Base-by-base conservation (phyloP, 2,888 invertebrate genomes). In the Pheosia gnoma region DNA sequence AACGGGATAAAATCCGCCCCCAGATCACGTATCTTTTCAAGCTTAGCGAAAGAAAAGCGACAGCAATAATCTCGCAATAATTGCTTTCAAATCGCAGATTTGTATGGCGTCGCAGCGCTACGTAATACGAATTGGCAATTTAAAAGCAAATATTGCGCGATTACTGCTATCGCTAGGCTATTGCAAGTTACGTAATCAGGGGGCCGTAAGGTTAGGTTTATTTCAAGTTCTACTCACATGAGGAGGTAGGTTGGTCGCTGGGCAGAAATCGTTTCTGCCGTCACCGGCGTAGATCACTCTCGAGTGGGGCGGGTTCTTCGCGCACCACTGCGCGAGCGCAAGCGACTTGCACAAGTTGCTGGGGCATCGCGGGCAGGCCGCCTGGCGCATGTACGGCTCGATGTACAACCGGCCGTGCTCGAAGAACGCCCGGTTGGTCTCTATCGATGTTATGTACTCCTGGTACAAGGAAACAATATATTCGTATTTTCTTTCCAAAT, bases 371-470 rank as follows among this genome's bases (percentile, higher is more conserved):
- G 74, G 0, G 65, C 93, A 93, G 0, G 72, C 77, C 0, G 74
- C 69, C 81, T 92, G 92, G 0, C 79, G 72, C 92, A 92, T 92
- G 68, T 84, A 89, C 0, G 93, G 93, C 82, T 92, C 89, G 25
- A 93, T 91, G 79, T 68, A 87, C 5, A 93, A 71, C 0, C 91
- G 86, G 11, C 87, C 88, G 61, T 77, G 62, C 52, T 84, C 70
- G 85, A 86, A 93, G 79, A 88, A 92, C 0, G 91, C 91, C 0
- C 85, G 82, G 79, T 93, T 93, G 0, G 91, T 91, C 1, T 92
- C 71, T 36, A 93, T 81, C 0, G 78, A 67, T 0, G 86, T 88
- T n/a, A 93, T 76, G 9, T 79, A 70, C 6, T 87, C 82, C 93
- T 93, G 83, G 3, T 82, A 78, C 8, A 13, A 59, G 25, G 25